These are phyloP conservation scores for Phocoena phocoena DNA, from an alignment of 2,113 vertebrate genomes.

Conservation along the genomic window DNA sequence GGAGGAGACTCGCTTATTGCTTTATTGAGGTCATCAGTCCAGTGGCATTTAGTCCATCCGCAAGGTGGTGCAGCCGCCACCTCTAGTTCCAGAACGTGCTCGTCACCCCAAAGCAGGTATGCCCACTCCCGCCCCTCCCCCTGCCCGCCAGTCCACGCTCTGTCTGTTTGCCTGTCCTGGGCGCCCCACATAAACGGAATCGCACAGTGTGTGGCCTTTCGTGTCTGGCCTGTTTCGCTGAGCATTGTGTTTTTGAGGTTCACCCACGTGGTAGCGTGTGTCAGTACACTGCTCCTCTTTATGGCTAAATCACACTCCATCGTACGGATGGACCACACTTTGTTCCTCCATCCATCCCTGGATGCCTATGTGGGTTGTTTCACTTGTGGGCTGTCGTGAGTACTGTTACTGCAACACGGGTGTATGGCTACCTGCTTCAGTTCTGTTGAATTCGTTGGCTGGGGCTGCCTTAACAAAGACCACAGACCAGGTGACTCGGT, in stretches of 20 bases:
- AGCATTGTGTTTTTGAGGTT: not conserved
- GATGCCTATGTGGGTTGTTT: rapidly evolving
- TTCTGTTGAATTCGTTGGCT: no score
- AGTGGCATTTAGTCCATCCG: not conserved
- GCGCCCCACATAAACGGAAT: no score
- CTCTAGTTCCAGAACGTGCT: not conserved
- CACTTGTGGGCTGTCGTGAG: rapidly evolving
- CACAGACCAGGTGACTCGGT: not conserved
- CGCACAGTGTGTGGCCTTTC: not conserved
- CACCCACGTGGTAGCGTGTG: rapidly evolving
- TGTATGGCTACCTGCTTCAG: rapidly evolving
- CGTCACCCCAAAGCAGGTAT: no score
- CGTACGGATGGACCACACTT: rapidly evolving
- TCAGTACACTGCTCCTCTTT: rapidly evolving
- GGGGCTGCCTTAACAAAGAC: no score
- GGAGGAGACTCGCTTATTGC: not conserved
- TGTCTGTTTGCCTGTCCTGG: not conserved
- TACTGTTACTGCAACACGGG: not conserved
- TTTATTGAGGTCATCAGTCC: not conserved
- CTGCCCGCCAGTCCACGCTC: not conserved
- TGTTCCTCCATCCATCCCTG: rapidly evolving
- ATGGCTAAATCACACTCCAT: not conserved
- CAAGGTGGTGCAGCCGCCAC: rapidly evolving
- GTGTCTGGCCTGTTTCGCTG: not conserved
- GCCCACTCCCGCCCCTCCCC: no score